These are phyloP conservation scores for Vanessa atalanta DNA, from an alignment of 1,140 invertebrate genomes.

Conservation along the genomic window DNA sequence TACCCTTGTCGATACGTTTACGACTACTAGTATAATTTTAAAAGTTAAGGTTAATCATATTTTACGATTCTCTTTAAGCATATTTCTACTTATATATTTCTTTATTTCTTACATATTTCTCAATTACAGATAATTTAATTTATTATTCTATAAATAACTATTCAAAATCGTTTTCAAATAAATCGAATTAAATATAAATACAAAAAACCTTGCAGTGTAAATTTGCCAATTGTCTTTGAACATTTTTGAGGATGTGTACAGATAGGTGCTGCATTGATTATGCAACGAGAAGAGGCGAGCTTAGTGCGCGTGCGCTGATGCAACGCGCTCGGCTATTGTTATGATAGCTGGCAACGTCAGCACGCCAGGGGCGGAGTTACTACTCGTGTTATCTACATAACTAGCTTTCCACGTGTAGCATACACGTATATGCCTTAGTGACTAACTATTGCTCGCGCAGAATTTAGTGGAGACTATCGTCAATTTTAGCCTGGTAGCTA, in stretches of 20 bases:
- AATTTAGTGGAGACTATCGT: background rate
- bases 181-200: too few relatives aligned
- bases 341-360: constrained; percentile 49
- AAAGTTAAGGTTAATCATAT: constrained; percentile 47
- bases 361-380: constrained; percentile 36
- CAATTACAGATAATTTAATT: too few relatives aligned
- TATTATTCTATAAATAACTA: too few relatives aligned
- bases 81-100: background rate
- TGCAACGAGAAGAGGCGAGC: constrained; percentile 41
- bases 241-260: constrained; percentile 20
- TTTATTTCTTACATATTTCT: too few relatives aligned
- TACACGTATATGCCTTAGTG: constrained; percentile 9
- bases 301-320: constrained; percentile 51
- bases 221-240: background rate
- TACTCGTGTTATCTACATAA: constrained; percentile 22
- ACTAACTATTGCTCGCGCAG: background rate
- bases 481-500: background rate
- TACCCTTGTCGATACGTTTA: constrained; percentile 34
- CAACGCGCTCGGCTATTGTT: constrained; percentile 50
- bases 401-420: constrained; percentile 23
- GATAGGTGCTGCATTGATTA: constrained; percentile 37
- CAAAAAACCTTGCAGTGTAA: background rate
- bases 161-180: too few relatives aligned
- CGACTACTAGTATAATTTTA: constrained; percentile 27
- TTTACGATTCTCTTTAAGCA: background rate